These are phyloP conservation scores for Gonioctena quinquepunctata DNA, from an alignment of 1,140 invertebrate genomes.

Conservation along the genomic window DNA sequence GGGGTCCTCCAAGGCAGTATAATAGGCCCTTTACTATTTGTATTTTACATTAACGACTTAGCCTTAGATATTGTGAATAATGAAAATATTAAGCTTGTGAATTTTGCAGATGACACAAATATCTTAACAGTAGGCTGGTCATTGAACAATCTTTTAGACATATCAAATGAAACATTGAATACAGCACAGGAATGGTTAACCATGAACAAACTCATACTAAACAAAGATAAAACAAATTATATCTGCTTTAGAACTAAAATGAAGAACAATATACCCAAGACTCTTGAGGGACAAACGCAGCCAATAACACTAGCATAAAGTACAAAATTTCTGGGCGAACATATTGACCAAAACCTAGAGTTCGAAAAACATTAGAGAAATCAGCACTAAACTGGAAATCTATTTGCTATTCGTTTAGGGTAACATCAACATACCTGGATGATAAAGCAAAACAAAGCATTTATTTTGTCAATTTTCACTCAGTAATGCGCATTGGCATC, in stretches of 20 bases:
- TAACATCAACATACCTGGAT: background rate
- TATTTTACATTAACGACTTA: background rate
- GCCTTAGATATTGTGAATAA: background rate
- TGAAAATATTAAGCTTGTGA: background rate
- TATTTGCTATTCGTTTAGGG: background rate
- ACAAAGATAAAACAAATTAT: background rate
- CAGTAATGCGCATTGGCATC: background rate
- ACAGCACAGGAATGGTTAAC: background rate
- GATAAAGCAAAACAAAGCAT: background rate
- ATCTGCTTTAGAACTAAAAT: background rate
- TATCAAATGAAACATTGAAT: background rate
- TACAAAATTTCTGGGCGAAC: background rate
- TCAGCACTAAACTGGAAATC: background rate
- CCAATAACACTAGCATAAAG: background rate
- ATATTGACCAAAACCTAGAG: background rate
- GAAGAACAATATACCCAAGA: too few relatives aligned
- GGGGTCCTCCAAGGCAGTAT: constrained; percentile 9
- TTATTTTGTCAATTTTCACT: background rate
- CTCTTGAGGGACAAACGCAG: background rate
- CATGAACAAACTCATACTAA: background rate
- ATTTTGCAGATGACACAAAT: background rate
- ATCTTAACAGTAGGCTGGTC: background rate
- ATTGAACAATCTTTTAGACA: background rate
- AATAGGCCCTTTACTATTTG: background rate
- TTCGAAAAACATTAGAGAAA: background rate